Conservation (phyloP, 2,888 invertebrate genomes). For the Cataglyphis livida region DNA sequence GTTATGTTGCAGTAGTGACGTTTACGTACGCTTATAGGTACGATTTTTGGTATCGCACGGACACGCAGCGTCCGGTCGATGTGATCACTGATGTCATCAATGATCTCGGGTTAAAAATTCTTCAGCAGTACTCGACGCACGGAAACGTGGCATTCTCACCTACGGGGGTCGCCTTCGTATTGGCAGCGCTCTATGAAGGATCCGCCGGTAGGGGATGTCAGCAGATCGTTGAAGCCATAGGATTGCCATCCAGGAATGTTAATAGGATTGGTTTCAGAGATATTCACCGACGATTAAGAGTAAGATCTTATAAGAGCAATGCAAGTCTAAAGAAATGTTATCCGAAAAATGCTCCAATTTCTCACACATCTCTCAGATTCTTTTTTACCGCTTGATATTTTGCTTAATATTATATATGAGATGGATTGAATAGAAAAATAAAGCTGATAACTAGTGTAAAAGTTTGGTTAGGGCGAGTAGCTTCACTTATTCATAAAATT, state of each 20-base stretch:
- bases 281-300: constrained; percentile 93
- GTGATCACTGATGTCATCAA: constrained; percentile 94
- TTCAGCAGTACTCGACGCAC: constrained; percentile 79
- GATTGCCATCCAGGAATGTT: constrained; percentile 90
- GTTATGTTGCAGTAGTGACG: constrained; percentile 66
- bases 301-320: constrained; percentile 84
- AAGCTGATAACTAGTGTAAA: not conserved
- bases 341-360: not conserved
- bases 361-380: not conserved
- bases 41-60: constrained; percentile 71
- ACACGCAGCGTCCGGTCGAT: constrained; percentile 87
- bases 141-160: constrained; percentile 94
- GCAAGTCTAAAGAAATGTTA: not conserved
- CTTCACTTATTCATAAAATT: not conserved
- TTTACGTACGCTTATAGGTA: constrained; percentile 66
- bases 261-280: constrained; percentile 93
- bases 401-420: not conserved
- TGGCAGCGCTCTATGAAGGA: constrained; percentile 93
- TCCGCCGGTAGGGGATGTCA: constrained; percentile 90
- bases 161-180: constrained; percentile 92
- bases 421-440: not conserved
- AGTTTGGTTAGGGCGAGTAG: not conserved
- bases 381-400: not conserved
- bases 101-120: constrained; percentile 87
- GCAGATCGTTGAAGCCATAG: constrained; percentile 90